Conservation (phyloP, 1,140 invertebrate genomes). For the Ceratitis capitata region DNA sequence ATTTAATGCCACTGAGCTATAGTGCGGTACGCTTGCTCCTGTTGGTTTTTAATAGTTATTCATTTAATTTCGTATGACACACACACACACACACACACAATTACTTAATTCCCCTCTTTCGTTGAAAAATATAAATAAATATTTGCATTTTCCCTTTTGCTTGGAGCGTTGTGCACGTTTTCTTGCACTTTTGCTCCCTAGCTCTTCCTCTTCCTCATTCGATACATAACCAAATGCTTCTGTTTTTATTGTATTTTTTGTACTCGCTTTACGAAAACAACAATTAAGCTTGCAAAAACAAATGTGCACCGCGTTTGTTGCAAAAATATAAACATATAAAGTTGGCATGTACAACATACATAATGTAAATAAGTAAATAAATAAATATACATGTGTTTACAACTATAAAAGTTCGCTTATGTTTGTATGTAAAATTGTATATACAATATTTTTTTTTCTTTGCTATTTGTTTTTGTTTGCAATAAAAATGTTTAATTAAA, state of each 20-base stretch:
- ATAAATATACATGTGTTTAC: not conserved
- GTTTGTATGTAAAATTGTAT: not conserved
- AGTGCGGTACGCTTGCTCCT: no score
- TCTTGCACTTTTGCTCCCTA: not conserved
- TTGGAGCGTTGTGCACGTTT: not conserved
- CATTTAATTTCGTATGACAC: not conserved
- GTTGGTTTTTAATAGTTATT: conserved; percentile 5
- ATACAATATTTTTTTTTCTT: not conserved
- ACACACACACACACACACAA: not conserved
- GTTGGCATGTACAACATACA: not conserved
- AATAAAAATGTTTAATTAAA: conserved; percentile 23
- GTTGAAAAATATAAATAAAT: not conserved
- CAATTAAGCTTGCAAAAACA: not conserved
- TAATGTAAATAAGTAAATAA: not conserved
- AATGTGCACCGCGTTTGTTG: not conserved
- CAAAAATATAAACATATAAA: not conserved
- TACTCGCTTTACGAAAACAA: not conserved
- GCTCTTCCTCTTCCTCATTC: no score
- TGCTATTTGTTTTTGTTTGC: not conserved
- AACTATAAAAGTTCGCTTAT: not conserved
- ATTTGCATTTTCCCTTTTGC: not conserved
- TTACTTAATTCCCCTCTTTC: not conserved
- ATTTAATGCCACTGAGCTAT: not conserved
- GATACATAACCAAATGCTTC: not conserved
- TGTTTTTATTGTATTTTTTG: not conserved